These are phyloP conservation scores for Epistrophella euchroma DNA, from an alignment of 2,888 invertebrate genomes.

Conservation along the genomic window DNA sequence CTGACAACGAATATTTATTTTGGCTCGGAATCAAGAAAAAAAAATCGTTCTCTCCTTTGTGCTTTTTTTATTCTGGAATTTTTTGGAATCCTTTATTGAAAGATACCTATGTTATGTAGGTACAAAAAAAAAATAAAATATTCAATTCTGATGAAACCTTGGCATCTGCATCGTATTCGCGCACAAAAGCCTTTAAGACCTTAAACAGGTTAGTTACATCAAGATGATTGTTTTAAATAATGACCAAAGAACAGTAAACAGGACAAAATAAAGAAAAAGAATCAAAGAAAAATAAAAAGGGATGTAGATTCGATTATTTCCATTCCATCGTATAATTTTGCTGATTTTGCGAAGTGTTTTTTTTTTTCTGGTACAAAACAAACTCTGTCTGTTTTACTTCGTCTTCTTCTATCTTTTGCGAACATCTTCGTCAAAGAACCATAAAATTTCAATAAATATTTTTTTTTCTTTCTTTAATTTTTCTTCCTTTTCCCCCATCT, in stretches of 20 bases:
- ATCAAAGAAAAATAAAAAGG: slow-evolving; percentile 39
- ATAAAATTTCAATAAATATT: slow-evolving; percentile 60
- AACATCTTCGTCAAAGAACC: slow-evolving; percentile 39
- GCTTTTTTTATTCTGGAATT: background rate
- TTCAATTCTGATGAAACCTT: slow-evolving; percentile 37
- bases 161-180: slow-evolving; percentile 9
- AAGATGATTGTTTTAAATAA: background rate
- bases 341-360: slow-evolving; percentile 59
- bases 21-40: slow-evolving; percentile 34
- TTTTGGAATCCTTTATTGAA: slow-evolving; percentile 9
- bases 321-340: slow-evolving; percentile 38
- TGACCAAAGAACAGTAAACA: background rate
- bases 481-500: background rate
- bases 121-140: slow-evolving; percentile 1
- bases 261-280: background rate
- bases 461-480: background rate
- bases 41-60: background rate
- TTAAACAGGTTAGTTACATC: slow-evolving; percentile 26
- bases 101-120: too few relatives aligned
- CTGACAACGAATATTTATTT: slow-evolving; percentile 34
- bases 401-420: background rate
- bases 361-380: background rate
- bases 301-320: slow-evolving; percentile 31
- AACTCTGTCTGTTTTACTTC: slow-evolving; percentile 2
- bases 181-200: slow-evolving; percentile 4